Percentiles rank a stretch among this genome's conserved stretches.
Conservation (phyloP, 2,797 vertebrate genomes). For the Psittacula echo region DNA sequence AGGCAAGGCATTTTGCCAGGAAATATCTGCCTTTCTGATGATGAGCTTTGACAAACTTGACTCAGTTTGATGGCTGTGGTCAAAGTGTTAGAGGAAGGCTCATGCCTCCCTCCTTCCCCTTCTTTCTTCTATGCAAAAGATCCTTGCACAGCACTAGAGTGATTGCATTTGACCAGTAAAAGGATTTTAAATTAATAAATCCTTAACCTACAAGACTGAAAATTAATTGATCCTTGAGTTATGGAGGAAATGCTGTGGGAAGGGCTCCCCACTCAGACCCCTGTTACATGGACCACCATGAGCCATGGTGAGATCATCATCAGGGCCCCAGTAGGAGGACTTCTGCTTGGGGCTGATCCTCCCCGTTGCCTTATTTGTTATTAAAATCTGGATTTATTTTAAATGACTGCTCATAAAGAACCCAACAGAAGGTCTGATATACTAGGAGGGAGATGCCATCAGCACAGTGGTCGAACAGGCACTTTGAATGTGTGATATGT, state of each 20-base stretch:
- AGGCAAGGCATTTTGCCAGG: background rate
- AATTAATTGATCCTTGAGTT: background rate
- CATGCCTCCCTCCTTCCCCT: background rate
- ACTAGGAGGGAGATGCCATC: background rate
- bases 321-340: background rate
- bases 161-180: background rate
- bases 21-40: background rate
- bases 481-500: fast-evolving
- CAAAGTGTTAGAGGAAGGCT: background rate
- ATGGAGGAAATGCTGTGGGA: background rate
- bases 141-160: background rate
- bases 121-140: background rate
- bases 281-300: background rate
- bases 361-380: background rate
- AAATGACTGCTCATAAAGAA: background rate
- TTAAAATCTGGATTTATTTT: background rate
- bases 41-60: background rate
- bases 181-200: background rate
- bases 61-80: background rate
- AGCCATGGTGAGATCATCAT: background rate
- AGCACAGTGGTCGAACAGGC: background rate
- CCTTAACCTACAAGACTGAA: background rate
- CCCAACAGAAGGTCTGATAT: background rate
- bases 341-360: background rate
- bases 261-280: background rate